A percentile compares a stretch with the other conserved stretches of the same genome.
Conservation (phyloP, 2,113 vertebrate genomes). For the Struthidea cinerea region DNA sequence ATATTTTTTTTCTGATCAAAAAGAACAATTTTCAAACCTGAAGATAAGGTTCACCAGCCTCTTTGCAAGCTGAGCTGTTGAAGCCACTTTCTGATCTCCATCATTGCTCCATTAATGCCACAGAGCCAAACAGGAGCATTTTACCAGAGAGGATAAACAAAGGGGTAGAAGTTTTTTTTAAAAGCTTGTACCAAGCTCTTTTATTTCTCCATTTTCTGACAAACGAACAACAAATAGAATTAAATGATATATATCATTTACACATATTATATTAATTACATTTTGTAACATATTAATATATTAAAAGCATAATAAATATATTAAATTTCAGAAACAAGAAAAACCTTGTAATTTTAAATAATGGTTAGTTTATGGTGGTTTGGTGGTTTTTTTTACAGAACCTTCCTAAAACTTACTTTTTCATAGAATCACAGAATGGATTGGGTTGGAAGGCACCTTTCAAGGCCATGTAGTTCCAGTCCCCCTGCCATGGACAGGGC, state of each 20-base stretch:
- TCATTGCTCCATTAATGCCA: rapidly evolving
- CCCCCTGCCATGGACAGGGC: not conserved
- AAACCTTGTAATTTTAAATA: not conserved
- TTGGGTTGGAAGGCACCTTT: not conserved
- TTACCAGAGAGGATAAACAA: not conserved
- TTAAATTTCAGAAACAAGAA: not conserved
- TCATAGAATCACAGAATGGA: not conserved
- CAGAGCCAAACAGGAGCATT: not conserved
- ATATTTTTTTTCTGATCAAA: not conserved
- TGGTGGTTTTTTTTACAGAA: not conserved
- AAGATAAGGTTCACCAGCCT: not conserved
- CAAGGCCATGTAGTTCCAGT: not conserved
- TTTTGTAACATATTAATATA: too few species aligned
- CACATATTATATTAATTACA: too few species aligned
- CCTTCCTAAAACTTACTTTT: not conserved
- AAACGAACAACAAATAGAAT: not conserved
- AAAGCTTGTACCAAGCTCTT: not conserved
- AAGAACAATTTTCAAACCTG: not conserved
- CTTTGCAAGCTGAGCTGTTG: not conserved
- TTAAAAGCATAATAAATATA: not conserved
- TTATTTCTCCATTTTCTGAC: not conserved
- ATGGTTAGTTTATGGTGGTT: not conserved
- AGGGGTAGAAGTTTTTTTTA: not conserved
- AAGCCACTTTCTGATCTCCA: not conserved
- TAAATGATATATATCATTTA: not conserved